Base-by-base conservation (phyloP, 2,888 invertebrate genomes). In the Orgyia antiqua region DNA sequence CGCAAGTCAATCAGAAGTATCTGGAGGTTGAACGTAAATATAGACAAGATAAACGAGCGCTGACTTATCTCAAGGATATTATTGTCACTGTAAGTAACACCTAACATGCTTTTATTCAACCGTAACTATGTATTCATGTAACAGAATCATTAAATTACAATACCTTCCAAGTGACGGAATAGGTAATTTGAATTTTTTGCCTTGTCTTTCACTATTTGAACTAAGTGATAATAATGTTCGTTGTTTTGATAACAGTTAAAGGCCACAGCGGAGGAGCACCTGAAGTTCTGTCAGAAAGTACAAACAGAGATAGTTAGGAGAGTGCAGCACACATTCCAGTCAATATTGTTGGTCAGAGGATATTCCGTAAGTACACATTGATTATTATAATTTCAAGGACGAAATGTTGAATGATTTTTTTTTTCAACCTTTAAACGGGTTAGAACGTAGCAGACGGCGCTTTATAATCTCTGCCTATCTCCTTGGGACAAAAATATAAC, bases 311-410 rank as follows among this genome's bases (percentile, higher is more conserved):
- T 88, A 53, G 79, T 79, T 1, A 59, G 80, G 21, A 55, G 76
- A 25, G 79, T 88, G 28, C 80, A 86, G 47, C 71, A 73, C 39
- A 68, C 61, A 34, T 92, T 91, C 60, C 76, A 82, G 42, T 80
- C 82, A 13, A 84, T 90, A 24, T 68, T 92, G 10, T 72, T 75
- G 17, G 54, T 88, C 21, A 70, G 91, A 39, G 87, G 89, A 2
- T 91, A 89, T 59, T 82, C 88, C 54, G 90, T 90, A 67, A 62
- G 69, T 58, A n/a, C 2, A 4, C n/a, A n/a, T n/a, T n/a, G n/a
- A n/a, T n/a, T n/a, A n/a, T n/a, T n/a, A n/a, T n/a, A n/a, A n/a
- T n/a, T n/a, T n/a, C n/a, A n/a, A n/a, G n/a, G n/a, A n/a, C n/a
- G n/a, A n/a, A n/a, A n/a, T n/a, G n/a, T n/a, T n/a, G n/a, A n/a